These are phyloP conservation scores for Petrocephalus microphthalmus DNA, from an alignment of 2,113 vertebrate genomes.

Conservation along the genomic window DNA sequence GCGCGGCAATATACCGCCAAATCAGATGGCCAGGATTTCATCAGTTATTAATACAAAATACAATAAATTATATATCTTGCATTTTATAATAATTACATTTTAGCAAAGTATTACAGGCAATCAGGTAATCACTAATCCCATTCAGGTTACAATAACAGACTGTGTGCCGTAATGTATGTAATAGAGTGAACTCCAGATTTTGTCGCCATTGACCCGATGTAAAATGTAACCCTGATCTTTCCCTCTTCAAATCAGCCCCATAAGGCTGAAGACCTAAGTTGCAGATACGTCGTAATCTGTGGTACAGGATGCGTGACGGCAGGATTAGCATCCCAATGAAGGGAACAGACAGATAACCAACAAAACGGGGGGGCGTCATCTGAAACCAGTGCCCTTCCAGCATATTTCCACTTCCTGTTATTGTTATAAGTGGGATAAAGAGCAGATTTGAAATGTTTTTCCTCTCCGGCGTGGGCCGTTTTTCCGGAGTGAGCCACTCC, in stretches of 20 bases:
- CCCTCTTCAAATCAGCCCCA: neutral
- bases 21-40: neutral
- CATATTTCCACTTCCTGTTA: slow-evolving; percentile 22
- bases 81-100: neutral
- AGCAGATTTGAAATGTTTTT: neutral
- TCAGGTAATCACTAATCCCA: neutral
- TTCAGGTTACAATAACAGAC: neutral
- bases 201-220: neutral
- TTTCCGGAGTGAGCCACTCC: neutral
- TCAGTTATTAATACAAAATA: neutral
- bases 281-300: neutral
- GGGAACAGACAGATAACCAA: neutral
- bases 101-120: neutral
- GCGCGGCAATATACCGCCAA: no score
- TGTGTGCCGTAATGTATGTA: neutral
- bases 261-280: neutral
- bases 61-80: no score
- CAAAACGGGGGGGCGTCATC: neutral
- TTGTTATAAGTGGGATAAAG: slow-evolving; percentile 18
- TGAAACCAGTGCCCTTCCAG: slow-evolving; percentile 22
- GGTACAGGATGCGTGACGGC: neutral
- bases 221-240: neutral
- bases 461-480: neutral
- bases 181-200: neutral
- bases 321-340: neutral